phyloP scores from a whole-genome alignment of 2,113 vertebrate species.

The Pluvianellus socialis region DNA sequence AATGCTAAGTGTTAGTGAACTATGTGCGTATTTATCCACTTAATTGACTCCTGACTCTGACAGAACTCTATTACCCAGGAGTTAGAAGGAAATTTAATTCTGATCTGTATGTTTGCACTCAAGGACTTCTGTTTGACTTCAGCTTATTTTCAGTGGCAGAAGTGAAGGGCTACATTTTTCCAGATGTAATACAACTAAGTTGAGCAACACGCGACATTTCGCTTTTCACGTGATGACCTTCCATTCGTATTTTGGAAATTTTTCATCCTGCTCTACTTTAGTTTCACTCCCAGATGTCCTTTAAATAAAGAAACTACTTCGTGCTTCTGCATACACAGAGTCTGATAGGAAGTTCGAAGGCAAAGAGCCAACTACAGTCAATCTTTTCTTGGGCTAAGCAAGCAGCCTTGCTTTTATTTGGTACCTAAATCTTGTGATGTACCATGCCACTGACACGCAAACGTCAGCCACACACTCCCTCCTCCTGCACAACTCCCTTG shows the following conservation, averaged over 20 bases:
- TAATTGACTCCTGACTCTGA: constrained; percentile 68
- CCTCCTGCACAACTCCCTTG: not conserved
- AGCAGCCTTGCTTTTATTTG: not conserved
- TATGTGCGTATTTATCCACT: constrained; percentile 52
- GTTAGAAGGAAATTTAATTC: constrained; percentile 66
- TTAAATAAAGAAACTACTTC: not conserved
- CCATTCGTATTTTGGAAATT: not conserved
- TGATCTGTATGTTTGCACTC: constrained; percentile 62
- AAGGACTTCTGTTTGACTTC: constrained; percentile 46
- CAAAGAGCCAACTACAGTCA: fast-evolving
- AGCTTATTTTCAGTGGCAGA: constrained; percentile 2
- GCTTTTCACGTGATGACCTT: not conserved
- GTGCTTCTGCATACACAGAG: not conserved
- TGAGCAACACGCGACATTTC: not conserved
- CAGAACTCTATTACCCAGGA: constrained; percentile 57
- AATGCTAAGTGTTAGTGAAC: constrained; percentile 43
- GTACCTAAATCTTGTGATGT: fast-evolving
- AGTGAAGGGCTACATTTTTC: not conserved
- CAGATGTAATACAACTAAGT: not conserved
- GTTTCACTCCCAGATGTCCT: not conserved
- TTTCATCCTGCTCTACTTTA: not conserved
- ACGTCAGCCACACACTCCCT: not conserved
- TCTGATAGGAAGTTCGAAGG: not conserved
- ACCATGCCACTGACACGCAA: fast-evolving
- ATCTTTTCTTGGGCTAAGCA: not conserved